Evolutionary conservation across 2,797 vertebrate genomes (phyloP).

Genomic region (Protosalanx chinensis): DNA sequence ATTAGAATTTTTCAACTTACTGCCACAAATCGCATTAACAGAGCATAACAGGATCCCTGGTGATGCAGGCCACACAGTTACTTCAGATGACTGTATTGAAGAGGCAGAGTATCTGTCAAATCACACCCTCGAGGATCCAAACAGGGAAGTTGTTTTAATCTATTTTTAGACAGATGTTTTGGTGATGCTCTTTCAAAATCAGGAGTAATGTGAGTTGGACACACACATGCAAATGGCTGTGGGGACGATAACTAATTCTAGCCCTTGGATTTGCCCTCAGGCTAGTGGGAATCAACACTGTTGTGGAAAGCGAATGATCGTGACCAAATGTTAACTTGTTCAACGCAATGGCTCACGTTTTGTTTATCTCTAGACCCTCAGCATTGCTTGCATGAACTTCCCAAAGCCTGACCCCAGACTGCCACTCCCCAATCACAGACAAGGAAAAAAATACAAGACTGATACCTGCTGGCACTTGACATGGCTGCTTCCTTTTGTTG

Average conservation of each 20-base stretch:
- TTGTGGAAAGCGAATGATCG: slow-evolving; percentile 43
- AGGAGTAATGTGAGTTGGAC: slow-evolving; percentile 17
- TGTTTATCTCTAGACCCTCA: neutral
- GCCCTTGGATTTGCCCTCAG: slow-evolving; percentile 27
- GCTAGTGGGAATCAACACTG: slow-evolving; percentile 35
- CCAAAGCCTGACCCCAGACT: no score
- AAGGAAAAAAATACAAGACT: slow-evolving; percentile 17
- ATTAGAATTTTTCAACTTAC: slow-evolving; percentile 54
- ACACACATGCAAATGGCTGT: slow-evolving; percentile 35
- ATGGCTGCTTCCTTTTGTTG: slow-evolving; percentile 27
- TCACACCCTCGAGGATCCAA: neutral
- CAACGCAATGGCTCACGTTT: slow-evolving; percentile 8
- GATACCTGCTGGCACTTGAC: slow-evolving; percentile 20
- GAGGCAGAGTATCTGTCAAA: slow-evolving; percentile 36
- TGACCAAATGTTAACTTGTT: slow-evolving; percentile 25
- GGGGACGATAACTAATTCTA: slow-evolving; percentile 23
- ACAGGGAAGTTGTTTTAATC: neutral
- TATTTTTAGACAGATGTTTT: slow-evolving; percentile 38
- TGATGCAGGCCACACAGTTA: slow-evolving; percentile 47
- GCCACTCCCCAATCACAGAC: slow-evolving; percentile 9
- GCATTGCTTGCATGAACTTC: neutral
- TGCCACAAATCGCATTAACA: slow-evolving; percentile 51
- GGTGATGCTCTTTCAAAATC: slow-evolving; percentile 42
- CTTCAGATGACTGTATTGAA: slow-evolving; percentile 17
- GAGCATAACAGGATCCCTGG: slow-evolving; percentile 46